Base-by-base conservation (phyloP, 2,113 vertebrate species). In the Ammodramus savannarum region DNA sequence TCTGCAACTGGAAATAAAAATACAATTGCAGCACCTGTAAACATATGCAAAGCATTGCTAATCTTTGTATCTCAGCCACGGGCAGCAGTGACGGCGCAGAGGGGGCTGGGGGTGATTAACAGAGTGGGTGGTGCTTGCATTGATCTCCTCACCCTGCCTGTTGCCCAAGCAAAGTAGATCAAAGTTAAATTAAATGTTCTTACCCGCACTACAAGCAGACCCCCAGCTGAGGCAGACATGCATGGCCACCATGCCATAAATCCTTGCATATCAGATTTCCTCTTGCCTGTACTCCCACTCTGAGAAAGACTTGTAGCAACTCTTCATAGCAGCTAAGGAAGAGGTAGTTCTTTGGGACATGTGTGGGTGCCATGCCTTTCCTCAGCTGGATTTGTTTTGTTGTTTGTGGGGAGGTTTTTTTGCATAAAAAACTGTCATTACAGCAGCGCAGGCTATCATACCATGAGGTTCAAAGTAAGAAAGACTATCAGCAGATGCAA, bases 81-180 rank as follows among this genome's bases (percentile, higher is more conserved):
- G 62, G 51, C 51, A 77, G 72, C 85, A 51, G 79, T 15, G 78
- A 66, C 0, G 4, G 46, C 0, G 2, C 4, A 5, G 55, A 90
- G 89, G 74, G 68, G 88, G 88, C 68, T 90, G 92, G 17, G 63
- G 61, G 61, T 26, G 65, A 78, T 90, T 86, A 89, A 90, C 43
- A 7, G 3, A 26, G 89, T 84, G 86, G 86, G 94, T 89, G 92
- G 83, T 2, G 16, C 65, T 93, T 63, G 52, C 76, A 92, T 3
- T 90, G 80, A 95, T 95, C 92, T 89, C 73, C 59, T 94, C 72
- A 55, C 71, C 29, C 68, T 48, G 23, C 46, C 59, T 95, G 79
- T 95, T 95, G 89, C 90, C 94, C 89, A 90, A 95, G 83, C 83
- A 63, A 71, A 80, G 72, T 2, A 81, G 85, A 93, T 94, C 55